Evolutionary conservation across 2,888 invertebrate genomes (phyloP).

Genomic region (Catonia carolina): DNA sequence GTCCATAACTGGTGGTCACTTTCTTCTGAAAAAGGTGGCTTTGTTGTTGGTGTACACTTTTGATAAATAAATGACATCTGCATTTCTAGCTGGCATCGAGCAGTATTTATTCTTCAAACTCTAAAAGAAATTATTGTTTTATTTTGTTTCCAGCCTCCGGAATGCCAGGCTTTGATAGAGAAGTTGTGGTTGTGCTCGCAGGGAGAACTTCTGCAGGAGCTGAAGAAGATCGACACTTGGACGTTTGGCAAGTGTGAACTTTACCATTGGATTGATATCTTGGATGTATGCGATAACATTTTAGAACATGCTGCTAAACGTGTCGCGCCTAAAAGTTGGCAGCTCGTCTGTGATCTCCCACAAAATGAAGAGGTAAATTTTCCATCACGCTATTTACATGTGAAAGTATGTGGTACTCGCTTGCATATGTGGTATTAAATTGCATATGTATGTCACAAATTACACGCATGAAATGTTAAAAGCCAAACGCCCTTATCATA

Average conservation of each 20-base stretch:
- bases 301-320: slow-evolving; percentile 65
- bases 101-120: too few relatives aligned
- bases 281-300: slow-evolving; percentile 68
- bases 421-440: too few relatives aligned
- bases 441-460: too few relatives aligned
- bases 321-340: slow-evolving; percentile 57
- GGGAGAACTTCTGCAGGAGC: slow-evolving; percentile 57
- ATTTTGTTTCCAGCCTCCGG: slow-evolving; percentile 49
- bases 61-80: too few relatives aligned
- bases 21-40: too few relatives aligned
- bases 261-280: slow-evolving; percentile 77
- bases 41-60: too few relatives aligned
- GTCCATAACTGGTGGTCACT: too few relatives aligned
- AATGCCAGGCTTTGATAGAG: slow-evolving; percentile 70
- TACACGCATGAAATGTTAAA: not conserved
- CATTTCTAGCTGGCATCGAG: too few relatives aligned
- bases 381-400: too few relatives aligned
- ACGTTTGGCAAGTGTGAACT: slow-evolving; percentile 82
- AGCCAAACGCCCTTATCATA: too few relatives aligned
- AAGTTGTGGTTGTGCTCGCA: slow-evolving; percentile 60
- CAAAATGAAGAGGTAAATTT: slow-evolving; percentile 50
- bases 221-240: slow-evolving; percentile 71
- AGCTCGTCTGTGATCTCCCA: slow-evolving; percentile 63
- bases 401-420: too few relatives aligned
- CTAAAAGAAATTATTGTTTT: too few relatives aligned